Percentiles rank a stretch among this genome's conserved stretches.
phyloP scores from a whole-genome alignment of 2,113 vertebrate genomes.

The Leucopsar rothschildi region DNA sequence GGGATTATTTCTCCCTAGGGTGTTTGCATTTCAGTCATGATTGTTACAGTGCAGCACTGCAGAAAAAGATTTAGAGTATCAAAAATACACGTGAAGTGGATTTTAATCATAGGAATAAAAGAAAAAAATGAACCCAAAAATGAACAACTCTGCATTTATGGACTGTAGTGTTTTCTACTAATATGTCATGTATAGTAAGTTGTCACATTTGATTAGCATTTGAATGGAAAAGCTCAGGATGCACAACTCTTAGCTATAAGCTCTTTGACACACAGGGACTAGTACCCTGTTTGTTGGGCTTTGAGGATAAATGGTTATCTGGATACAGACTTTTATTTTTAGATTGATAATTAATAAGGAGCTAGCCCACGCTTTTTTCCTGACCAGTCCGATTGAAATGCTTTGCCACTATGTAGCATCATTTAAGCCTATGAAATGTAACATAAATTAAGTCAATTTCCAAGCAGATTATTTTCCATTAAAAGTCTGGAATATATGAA shows the following conservation, averaged over 20 bases:
- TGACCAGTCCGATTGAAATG: background rate
- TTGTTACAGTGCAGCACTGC: background rate
- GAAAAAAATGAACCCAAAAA: background rate
- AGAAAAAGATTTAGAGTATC: background rate
- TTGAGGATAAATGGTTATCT: background rate
- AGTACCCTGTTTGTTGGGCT: background rate
- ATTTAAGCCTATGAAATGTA: background rate
- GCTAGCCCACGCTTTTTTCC: background rate
- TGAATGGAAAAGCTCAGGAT: background rate
- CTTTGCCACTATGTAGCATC: background rate
- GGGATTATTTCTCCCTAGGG: background rate
- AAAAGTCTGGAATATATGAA: background rate
- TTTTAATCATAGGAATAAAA: background rate
- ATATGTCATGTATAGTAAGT: background rate
- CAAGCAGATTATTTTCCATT: background rate
- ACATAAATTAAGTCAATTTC: background rate
- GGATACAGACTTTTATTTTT: background rate
- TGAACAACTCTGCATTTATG: background rate
- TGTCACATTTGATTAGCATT: background rate
- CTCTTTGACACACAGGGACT: background rate
- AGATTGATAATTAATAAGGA: background rate
- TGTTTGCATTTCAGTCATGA: background rate
- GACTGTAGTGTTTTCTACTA: background rate
- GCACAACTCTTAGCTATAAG: background rate
- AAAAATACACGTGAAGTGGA: background rate